Conservation (phyloP, 1,140 invertebrate genomes). For the Dryas iulia region DNA sequence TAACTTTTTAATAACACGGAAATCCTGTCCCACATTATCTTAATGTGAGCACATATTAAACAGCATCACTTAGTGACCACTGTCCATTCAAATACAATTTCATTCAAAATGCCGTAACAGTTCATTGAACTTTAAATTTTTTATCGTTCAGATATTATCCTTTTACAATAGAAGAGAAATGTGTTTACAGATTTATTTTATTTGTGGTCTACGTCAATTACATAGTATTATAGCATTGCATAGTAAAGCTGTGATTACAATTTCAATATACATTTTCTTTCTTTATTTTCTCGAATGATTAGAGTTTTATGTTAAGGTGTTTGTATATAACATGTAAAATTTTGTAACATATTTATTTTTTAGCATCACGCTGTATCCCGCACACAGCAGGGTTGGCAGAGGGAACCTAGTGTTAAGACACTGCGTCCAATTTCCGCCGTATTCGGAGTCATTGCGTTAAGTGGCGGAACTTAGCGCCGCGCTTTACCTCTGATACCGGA, state of each 20-base stretch:
- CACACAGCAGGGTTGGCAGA: too few species aligned
- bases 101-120: slow-evolving; percentile 3
- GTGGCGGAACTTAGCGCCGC: too few species aligned
- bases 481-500: too few species aligned
- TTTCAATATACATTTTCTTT: too few species aligned
- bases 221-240: neutral
- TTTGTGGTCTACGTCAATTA: neutral
- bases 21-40: neutral
- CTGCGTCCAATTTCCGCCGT: too few species aligned
- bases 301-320: too few species aligned
- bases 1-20: neutral
- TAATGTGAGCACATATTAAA: slow-evolving; percentile 5
- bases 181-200: neutral
- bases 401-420: too few species aligned
- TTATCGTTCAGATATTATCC: slow-evolving; percentile 9
- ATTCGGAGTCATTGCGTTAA: too few species aligned
- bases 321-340: too few species aligned
- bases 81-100: neutral
- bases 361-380: too few species aligned
- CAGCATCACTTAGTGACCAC: neutral
- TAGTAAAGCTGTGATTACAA: neutral
- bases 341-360: too few species aligned
- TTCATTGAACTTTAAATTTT: slow-evolving; percentile 19
- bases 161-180: slow-evolving; percentile 7
- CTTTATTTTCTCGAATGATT: neutral